Evolutionary conservation across 2,797 vertebrate species (phyloP), one percentile per base, ranked within the genome.

Genomic region (Spheniscus humboldti): DNA sequence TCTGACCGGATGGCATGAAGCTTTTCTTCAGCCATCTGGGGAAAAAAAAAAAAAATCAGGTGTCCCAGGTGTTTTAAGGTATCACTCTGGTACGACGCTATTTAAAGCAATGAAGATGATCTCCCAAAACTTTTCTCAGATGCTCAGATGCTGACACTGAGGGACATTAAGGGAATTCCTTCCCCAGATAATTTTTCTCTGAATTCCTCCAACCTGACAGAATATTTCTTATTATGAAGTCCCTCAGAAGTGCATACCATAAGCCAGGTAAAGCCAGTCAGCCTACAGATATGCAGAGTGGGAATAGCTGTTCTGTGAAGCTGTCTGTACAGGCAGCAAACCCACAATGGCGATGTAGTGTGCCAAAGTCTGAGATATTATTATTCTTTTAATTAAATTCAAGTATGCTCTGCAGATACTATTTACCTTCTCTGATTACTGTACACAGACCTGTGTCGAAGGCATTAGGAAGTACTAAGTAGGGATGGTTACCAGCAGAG

Each of bases 361-460:
- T 63, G 56, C 41, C 62, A 24, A 47, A 78, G 8, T 23, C 60
- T 47, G 85, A 83, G 66, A 74, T 66, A 66, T 52, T 66, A 31
- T 90, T 88, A 47, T 72, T 39, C 14, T 63, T 86, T 91, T 90
- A 92, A 94, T 95, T 95, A 94, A 91, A 91, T 90, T 67, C 41
- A 68, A 56, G n/a, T 19, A 11, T 79, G 62, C 39, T 92, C 35
- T 86, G 82, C 86, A 92, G 53, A 82, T 48, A 53, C 45, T 59
- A 75, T 68, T 96, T 76, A 48, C 80, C 47, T 76, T 89, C 31
- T 50, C 62, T 88, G 91, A 69, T 72, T 80, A 23, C 50, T 62
- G 69, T 37, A 68, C 83, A 83, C 45, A 88, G 62, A 41, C 41
- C 79, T n/a, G 22, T 93, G 78, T 88, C 88, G 68, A 86, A 94